phyloP scores from a whole-genome alignment of 2,888 invertebrate species.

The Zhuqinia jingwanae region DNA sequence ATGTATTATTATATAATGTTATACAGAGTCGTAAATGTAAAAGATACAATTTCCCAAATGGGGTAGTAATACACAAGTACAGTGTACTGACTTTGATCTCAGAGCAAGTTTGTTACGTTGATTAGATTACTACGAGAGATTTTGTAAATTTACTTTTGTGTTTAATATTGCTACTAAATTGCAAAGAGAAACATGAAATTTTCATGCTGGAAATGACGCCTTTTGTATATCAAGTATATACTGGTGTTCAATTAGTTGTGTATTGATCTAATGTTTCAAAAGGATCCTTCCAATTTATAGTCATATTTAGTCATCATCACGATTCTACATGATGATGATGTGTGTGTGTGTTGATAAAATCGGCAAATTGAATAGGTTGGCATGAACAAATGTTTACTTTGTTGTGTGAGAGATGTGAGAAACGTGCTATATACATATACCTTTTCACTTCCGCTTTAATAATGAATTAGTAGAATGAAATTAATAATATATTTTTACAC shows the following conservation, averaged over 20 bases:
- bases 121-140: slow-evolving; percentile 56
- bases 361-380: not conserved
- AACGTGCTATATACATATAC: too few relatives aligned
- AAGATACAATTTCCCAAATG: not conserved
- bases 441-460: too few relatives aligned
- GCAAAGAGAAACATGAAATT: not conserved
- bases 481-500: too few relatives aligned
- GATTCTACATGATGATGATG: not conserved
- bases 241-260: too few relatives aligned
- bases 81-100: slow-evolving; percentile 38
- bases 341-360: not conserved
- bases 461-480: too few relatives aligned
- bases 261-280: too few relatives aligned
- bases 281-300: too few relatives aligned
- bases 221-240: not conserved
- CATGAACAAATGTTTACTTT: slow-evolving; percentile 1
- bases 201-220: too few relatives aligned
- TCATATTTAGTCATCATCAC: too few relatives aligned
- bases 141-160: not conserved
- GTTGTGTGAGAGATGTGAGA: too few relatives aligned
- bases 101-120: not conserved
- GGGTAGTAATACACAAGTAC: not conserved
- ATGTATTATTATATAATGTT: not conserved
- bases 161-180: not conserved
- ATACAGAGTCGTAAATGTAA: not conserved